Conservation (phyloP, 1,140 invertebrate genomes). For the Formica exsecta region DNA sequence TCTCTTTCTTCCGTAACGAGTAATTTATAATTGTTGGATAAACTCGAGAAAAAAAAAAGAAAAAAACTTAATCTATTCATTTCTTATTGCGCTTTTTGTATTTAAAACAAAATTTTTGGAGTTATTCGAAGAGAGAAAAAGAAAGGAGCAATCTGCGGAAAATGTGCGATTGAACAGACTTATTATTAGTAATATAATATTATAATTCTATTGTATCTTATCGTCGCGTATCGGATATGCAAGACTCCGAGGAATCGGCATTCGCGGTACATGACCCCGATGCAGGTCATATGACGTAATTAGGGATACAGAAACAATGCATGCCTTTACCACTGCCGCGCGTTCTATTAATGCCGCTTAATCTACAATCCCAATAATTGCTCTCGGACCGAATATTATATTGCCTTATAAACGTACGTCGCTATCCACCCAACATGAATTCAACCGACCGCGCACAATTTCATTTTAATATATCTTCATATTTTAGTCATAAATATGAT, state of each 20-base stretch:
- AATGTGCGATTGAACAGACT: background rate
- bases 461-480: constrained; percentile 46
- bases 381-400: constrained; percentile 53
- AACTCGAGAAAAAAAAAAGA: background rate
- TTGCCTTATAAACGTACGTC: constrained; percentile 38
- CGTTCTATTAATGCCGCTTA: constrained; percentile 46
- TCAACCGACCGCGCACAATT: constrained; percentile 24
- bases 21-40: background rate
- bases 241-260: background rate
- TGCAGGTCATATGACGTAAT: constrained; percentile 55
- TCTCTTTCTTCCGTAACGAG: too few species aligned
- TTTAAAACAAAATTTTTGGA: background rate
- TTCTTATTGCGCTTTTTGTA: background rate
- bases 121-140: background rate
- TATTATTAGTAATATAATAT: background rate
- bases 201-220: constrained; percentile 2
- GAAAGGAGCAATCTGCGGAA: background rate
- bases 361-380: constrained; percentile 58
- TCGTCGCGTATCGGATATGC: background rate
- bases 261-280: constrained; percentile 35
- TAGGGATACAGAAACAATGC: constrained; percentile 58
- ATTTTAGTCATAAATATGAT: constrained; percentile 51
- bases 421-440: constrained; percentile 14
- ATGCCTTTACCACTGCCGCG: constrained; percentile 4
- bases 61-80: background rate